Conservation (phyloP, 2,888 invertebrate genomes). For the Griposia aprilina region DNA sequence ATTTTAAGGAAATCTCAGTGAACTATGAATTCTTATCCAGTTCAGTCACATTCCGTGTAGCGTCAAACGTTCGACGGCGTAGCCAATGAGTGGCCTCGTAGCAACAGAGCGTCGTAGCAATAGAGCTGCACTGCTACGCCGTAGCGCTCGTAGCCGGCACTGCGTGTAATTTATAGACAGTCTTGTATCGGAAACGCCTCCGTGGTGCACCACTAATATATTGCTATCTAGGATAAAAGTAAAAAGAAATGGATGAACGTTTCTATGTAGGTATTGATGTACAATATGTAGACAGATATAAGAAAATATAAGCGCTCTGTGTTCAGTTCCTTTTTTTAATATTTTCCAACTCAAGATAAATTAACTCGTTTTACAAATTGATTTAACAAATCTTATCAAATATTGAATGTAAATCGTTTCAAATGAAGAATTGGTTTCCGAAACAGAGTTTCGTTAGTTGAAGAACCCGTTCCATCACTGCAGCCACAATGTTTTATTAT, state of each 20-base stretch:
- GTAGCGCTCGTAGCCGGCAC: slow-evolving; percentile 65
- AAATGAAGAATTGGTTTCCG: no score
- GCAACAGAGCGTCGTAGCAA: slow-evolving; percentile 56
- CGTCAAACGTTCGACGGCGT: slow-evolving; percentile 38
- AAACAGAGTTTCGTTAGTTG: background rate
- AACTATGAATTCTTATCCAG: slow-evolving; percentile 31
- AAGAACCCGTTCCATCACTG: background rate
- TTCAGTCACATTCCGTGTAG: background rate
- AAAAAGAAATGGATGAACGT: slow-evolving; percentile 43
- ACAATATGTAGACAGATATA: no score
- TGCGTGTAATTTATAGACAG: slow-evolving; percentile 79
- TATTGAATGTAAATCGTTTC: no score
- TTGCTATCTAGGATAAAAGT: slow-evolving; percentile 68
- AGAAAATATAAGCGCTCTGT: no score
- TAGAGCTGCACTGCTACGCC: slow-evolving; percentile 60
- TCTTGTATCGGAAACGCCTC: slow-evolving; percentile 82
- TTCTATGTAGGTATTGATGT: background rate
- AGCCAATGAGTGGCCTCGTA: slow-evolving; percentile 58
- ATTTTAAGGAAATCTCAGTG: background rate
- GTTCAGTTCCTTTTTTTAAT: no score
- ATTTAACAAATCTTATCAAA: no score
- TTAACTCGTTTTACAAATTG: no score
- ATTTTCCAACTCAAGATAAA: no score
- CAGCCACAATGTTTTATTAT: slow-evolving; percentile 18
- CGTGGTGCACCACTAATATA: slow-evolving; percentile 75